Evolutionary conservation across 2,113 vertebrate species (phyloP).

Genomic region (Otus sunia): DNA sequence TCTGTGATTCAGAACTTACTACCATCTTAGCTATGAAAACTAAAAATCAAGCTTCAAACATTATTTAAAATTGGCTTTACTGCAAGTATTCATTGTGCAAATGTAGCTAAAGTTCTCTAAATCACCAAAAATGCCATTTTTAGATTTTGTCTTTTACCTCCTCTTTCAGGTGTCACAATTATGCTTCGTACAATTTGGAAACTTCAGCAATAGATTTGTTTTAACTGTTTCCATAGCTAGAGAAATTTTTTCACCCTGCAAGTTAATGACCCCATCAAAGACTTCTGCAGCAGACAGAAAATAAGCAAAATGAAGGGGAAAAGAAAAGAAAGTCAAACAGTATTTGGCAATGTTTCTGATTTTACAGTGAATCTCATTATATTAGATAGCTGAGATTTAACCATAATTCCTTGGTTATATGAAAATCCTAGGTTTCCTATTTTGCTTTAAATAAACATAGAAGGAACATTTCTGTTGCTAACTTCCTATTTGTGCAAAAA

Average conservation of each 20-base stretch:
- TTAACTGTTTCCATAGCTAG: not conserved
- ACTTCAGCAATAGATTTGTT: not conserved
- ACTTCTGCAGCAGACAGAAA: not conserved
- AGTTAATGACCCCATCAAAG: not conserved
- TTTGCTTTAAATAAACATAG: not conserved
- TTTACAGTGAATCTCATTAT: not conserved
- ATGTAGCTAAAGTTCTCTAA: not conserved
- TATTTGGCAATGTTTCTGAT: not conserved
- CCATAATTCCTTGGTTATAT: not conserved
- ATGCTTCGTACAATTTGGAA: not conserved
- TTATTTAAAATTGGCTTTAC: not conserved
- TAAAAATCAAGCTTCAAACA: not conserved
- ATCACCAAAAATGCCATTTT: not conserved
- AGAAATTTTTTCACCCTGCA: not conserved
- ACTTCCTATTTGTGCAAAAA: not conserved
- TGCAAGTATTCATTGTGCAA: not conserved
- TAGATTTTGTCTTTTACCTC: not conserved
- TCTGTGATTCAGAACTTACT: not conserved
- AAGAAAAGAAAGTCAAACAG: not conserved
- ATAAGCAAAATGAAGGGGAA: not conserved
- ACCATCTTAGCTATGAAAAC: not conserved
- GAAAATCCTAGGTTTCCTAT: not conserved
- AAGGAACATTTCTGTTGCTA: not conserved
- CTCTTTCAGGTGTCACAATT: not conserved
- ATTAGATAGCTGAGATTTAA: not conserved